These are phyloP conservation scores for Trichoplusia ni DNA, from an alignment of 1,140 invertebrate species.

Conservation along the genomic window DNA sequence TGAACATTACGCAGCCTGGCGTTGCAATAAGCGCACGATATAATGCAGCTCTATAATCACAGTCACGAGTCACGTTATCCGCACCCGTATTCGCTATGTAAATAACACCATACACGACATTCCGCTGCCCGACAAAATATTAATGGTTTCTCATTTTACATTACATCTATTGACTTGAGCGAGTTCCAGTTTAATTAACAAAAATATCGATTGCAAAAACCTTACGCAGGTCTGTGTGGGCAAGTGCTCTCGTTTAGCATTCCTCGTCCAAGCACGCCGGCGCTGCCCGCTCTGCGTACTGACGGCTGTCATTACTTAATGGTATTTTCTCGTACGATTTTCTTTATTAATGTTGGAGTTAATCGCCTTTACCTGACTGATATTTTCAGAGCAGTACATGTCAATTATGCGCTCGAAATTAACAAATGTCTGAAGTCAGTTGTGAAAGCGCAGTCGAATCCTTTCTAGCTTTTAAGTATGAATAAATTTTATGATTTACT, in stretches of 20 bases:
- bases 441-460: slow-evolving; percentile 56
- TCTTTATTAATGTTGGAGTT: slow-evolving; percentile 27
- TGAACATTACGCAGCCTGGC: slow-evolving; percentile 58
- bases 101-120: slow-evolving; percentile 62
- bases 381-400: slow-evolving; percentile 50
- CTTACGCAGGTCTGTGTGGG: slow-evolving; percentile 31
- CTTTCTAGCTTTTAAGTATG: slow-evolving; percentile 59
- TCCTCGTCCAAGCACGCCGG: slow-evolving; percentile 6
- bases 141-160: slow-evolving; percentile 49
- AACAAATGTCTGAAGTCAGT: slow-evolving; percentile 33
- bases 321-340: slow-evolving; percentile 17
- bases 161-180: slow-evolving; percentile 33
- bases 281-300: background rate
- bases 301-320: slow-evolving; percentile 34
- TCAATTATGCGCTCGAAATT: slow-evolving; percentile 44
- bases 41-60: slow-evolving; percentile 63
- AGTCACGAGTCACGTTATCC: slow-evolving; percentile 60
- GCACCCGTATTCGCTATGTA: slow-evolving; percentile 64
- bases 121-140: slow-evolving; percentile 46
- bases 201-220: slow-evolving; percentile 41
- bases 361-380: slow-evolving; percentile 31
- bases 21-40: slow-evolving; percentile 66
- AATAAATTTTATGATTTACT: slow-evolving; percentile 60
- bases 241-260: slow-evolving; percentile 31
- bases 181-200: slow-evolving; percentile 35